Conservation (phyloP, 2,888 invertebrate genomes). For the Trachelus stipa region DNA sequence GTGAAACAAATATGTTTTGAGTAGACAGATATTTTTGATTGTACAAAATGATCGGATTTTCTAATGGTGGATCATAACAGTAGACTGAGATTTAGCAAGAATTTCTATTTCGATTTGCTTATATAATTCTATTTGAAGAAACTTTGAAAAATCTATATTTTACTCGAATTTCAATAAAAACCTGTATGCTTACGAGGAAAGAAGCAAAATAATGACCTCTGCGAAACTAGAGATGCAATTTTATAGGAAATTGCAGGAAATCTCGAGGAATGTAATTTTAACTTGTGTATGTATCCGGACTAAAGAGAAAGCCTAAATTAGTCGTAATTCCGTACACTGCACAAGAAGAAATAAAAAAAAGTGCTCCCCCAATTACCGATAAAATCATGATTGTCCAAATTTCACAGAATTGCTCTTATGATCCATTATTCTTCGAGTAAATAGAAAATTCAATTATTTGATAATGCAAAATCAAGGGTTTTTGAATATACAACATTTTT, state of each 20-base stretch:
- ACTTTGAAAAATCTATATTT: background rate
- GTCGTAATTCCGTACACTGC: background rate
- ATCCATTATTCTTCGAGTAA: background rate
- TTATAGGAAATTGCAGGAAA: background rate
- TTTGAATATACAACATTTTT: background rate
- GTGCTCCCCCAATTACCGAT: background rate
- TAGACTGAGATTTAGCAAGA: background rate
- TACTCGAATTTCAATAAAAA: background rate
- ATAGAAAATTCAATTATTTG: background rate
- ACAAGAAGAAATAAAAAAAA: background rate
- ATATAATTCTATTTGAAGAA: background rate
- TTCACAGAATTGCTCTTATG: background rate
- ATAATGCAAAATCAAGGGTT: background rate
- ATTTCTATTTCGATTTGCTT: background rate
- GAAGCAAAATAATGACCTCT: background rate
- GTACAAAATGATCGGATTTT: too few relatives aligned
- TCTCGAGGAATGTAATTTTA: background rate
- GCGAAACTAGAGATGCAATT: background rate
- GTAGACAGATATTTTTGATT: too few relatives aligned
- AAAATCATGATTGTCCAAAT: background rate
- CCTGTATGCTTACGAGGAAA: background rate
- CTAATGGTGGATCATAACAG: background rate
- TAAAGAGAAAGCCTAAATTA: background rate
- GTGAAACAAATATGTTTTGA: too few relatives aligned
- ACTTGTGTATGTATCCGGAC: background rate